Evolutionary conservation across 2,797 vertebrate genomes (phyloP).

Genomic region (Myripristis murdjan): DNA sequence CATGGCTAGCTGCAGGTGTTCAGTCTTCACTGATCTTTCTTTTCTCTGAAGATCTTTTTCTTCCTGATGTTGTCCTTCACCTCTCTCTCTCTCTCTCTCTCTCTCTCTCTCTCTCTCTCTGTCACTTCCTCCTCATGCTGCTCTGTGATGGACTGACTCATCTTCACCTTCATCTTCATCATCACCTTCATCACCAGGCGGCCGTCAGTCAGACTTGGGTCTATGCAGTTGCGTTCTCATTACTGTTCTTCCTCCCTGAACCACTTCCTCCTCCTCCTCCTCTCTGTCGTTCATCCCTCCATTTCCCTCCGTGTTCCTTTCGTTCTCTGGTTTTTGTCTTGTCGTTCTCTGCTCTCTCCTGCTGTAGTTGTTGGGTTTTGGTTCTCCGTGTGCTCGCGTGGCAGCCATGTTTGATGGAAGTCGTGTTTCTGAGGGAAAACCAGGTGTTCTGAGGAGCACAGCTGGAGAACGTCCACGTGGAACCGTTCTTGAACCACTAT

Average conservation of each 20-base stretch:
- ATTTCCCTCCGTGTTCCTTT: constrained; percentile 12
- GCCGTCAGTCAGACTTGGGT: constrained; percentile 98
- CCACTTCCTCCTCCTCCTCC: background rate
- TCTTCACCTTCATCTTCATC: constrained; percentile 43
- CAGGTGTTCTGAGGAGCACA: no score
- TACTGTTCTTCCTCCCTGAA: constrained; percentile 72
- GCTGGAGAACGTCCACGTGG: no score
- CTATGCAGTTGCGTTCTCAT: constrained; percentile 97
- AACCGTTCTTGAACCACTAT: no score
- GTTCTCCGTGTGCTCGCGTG: no score
- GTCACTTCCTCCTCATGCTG: no score
- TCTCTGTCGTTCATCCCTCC: background rate
- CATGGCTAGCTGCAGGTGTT: no score
- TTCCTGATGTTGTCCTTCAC: constrained; percentile 37
- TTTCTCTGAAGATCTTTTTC: constrained; percentile 64
- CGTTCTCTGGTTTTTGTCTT: background rate
- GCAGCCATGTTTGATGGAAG: no score
- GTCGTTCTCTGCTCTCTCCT: background rate
- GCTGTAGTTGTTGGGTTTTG: no score
- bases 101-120: no score
- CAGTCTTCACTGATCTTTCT: constrained; percentile 8
- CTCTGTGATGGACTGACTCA: constrained; percentile 84
- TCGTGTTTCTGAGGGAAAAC: no score
- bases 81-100: constrained; percentile 56
- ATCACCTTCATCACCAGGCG: constrained; percentile 87